Conservation (phyloP, 2,888 invertebrate species). For the Chrysolina oricalcia region DNA sequence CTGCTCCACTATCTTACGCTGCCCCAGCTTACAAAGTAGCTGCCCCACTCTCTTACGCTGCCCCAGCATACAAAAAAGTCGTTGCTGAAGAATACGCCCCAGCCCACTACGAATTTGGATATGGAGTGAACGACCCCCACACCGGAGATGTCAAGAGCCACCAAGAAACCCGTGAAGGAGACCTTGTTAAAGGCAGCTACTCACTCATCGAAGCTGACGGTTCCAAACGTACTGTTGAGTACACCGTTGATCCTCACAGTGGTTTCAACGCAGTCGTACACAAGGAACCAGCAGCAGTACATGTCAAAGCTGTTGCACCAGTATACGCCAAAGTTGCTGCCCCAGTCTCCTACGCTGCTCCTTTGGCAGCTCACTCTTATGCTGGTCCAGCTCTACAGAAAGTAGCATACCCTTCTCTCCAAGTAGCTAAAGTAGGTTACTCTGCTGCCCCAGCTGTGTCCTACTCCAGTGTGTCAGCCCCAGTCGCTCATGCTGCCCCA, state of each 20-base stretch:
- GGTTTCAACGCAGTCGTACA: slow-evolving; percentile 76
- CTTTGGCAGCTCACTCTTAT: slow-evolving; percentile 46
- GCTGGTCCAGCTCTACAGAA: slow-evolving; percentile 52
- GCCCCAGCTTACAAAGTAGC: slow-evolving; percentile 53
- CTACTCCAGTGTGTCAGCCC: slow-evolving; percentile 52
- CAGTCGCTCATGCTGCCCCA: slow-evolving; percentile 24
- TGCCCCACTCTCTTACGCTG: slow-evolving; percentile 39
- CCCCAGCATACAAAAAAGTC: slow-evolving; percentile 44
- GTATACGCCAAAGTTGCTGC: slow-evolving; percentile 32
- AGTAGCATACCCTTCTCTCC: slow-evolving; percentile 42
- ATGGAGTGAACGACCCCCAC: slow-evolving; percentile 51
- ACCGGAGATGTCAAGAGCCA: slow-evolving; percentile 74
- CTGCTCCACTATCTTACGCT: slow-evolving; percentile 41
- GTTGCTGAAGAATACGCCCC: slow-evolving; percentile 52
- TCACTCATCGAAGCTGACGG: slow-evolving; percentile 77
- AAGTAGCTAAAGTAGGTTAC: slow-evolving; percentile 40
- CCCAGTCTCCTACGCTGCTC: slow-evolving; percentile 43
- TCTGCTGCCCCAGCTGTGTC: slow-evolving; percentile 51
- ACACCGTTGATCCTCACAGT: slow-evolving; percentile 73
- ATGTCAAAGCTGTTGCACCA: slow-evolving; percentile 8
- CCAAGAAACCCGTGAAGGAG: slow-evolving; percentile 76
- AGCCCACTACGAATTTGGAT: slow-evolving; percentile 48
- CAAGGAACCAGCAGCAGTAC: slow-evolving; percentile 69
- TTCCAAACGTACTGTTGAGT: slow-evolving; percentile 78
- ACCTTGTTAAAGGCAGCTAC: slow-evolving; percentile 76